phyloP scores from a whole-genome alignment of 2,113 vertebrate species.

The Gobio gobio region DNA sequence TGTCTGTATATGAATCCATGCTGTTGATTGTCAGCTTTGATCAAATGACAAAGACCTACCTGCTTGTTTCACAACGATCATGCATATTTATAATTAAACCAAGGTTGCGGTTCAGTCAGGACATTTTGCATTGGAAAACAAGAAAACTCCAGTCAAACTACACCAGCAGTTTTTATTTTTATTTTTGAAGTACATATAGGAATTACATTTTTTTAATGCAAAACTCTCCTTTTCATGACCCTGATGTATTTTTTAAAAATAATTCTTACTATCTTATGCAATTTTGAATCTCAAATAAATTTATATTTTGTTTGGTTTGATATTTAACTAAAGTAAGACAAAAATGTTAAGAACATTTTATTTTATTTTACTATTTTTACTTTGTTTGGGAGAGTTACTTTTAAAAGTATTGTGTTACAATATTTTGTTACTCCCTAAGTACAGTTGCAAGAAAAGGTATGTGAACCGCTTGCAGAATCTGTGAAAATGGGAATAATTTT shows the following conservation, averaged over 20 bases:
- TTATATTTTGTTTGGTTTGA: not conserved
- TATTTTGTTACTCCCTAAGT: too few species aligned
- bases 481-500: too few species aligned
- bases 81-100: constrained; percentile 1
- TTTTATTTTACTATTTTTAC: not conserved
- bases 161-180: not conserved
- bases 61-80: not conserved
- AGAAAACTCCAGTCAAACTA: not conserved
- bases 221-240: not conserved
- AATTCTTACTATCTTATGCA: not conserved
- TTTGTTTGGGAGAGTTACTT: too few species aligned
- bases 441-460: too few species aligned
- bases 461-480: too few species aligned
- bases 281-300: not conserved
- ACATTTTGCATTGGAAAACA: not conserved
- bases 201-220: not conserved
- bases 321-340: not conserved
- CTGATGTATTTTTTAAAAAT: not conserved
- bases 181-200: not conserved
- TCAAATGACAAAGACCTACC: constrained; percentile 38
- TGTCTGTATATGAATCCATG: constrained; percentile 31
- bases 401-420: too few species aligned
- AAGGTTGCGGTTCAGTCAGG: not conserved
- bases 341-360: not conserved
- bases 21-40: constrained; percentile 21